Percentiles rank a stretch among this genome's conserved stretches.
phyloP scores from a whole-genome alignment of 2,797 vertebrate genomes.

The Oryzias sinensis region DNA sequence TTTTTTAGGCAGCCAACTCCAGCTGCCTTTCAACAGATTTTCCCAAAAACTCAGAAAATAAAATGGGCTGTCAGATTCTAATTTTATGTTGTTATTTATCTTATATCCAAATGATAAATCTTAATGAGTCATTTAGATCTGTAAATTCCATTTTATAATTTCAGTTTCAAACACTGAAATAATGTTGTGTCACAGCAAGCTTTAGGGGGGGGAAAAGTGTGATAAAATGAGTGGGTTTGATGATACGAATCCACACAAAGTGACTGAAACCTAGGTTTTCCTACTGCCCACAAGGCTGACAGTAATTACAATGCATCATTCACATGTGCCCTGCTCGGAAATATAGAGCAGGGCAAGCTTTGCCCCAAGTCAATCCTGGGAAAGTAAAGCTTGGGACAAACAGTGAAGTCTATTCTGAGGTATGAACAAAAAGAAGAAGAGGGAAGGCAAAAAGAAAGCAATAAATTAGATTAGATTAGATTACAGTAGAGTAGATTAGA shows the following conservation, averaged over 20 bases:
- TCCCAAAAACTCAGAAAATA: slow-evolving; percentile 7
- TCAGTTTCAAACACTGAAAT: background rate
- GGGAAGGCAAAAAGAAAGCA: slow-evolving; percentile 34
- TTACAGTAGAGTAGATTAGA: too few species aligned
- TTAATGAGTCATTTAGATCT: background rate
- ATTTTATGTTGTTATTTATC: background rate
- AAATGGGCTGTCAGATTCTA: slow-evolving; percentile 6
- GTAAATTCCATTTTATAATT: background rate
- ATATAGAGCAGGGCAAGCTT: slow-evolving; percentile 8
- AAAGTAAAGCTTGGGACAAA: slow-evolving; percentile 23
- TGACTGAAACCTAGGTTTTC: slow-evolving; percentile 30
- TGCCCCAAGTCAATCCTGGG: slow-evolving; percentile 20
- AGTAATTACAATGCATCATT: slow-evolving; percentile 45
- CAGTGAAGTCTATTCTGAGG: background rate
- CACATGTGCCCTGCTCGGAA: slow-evolving; percentile 34
- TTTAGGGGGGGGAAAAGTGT: slow-evolving; percentile 10
- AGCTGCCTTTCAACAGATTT: slow-evolving; percentile 14
- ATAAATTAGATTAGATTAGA: too few species aligned
- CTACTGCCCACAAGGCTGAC: slow-evolving; percentile 27
- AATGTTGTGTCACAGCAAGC: slow-evolving; percentile 9
- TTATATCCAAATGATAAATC: background rate
- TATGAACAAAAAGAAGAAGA: slow-evolving; percentile 2
- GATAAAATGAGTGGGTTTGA: slow-evolving; percentile 19
- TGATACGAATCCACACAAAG: slow-evolving; percentile 22
- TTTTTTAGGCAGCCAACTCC: background rate